Percentiles rank a stretch among this genome's conserved stretches.
phyloP scores from a whole-genome alignment of 2,113 vertebrate genomes.

The Petromus typicus region DNA sequence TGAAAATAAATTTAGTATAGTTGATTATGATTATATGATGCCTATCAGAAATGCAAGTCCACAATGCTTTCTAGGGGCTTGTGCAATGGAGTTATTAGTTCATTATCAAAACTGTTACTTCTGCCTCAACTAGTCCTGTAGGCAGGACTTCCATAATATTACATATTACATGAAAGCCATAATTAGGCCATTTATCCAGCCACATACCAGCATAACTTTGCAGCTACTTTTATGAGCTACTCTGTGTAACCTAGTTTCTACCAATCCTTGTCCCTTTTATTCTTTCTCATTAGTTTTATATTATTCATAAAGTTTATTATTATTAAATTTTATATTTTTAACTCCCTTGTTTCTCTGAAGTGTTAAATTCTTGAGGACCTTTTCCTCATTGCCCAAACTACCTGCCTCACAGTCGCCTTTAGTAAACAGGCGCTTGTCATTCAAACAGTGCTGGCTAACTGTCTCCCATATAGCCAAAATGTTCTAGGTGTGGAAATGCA shows the following conservation, averaged over 20 bases:
- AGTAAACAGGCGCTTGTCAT: not conserved
- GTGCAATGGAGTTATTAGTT: not conserved
- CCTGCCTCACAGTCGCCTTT: not conserved
- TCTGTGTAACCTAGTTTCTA: not conserved
- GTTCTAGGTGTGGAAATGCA: not conserved
- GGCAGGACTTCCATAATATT: not conserved
- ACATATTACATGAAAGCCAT: not conserved
- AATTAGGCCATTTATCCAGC: not conserved
- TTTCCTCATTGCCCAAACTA: not conserved
- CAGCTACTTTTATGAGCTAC: not conserved
- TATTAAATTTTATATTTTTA: constrained; percentile 13
- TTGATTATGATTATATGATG: constrained; percentile 26
- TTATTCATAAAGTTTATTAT: not conserved
- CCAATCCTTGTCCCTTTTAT: not conserved
- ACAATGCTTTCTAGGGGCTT: constrained; percentile 16
- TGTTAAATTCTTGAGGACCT: not conserved
- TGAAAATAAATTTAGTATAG: constrained; percentile 57
- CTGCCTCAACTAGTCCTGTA: not conserved
- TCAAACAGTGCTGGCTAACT: not conserved
- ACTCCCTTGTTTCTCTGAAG: not conserved
- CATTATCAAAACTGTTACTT: not conserved
- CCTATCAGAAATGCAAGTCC: constrained; percentile 54
- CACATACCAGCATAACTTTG: not conserved
- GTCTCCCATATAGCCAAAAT: not conserved
- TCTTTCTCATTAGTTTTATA: not conserved